Percentiles rank a stretch among this genome's conserved stretches.
Evolutionary conservation across 2,113 vertebrate species (phyloP).

Genomic region (Caretta caretta): DNA sequence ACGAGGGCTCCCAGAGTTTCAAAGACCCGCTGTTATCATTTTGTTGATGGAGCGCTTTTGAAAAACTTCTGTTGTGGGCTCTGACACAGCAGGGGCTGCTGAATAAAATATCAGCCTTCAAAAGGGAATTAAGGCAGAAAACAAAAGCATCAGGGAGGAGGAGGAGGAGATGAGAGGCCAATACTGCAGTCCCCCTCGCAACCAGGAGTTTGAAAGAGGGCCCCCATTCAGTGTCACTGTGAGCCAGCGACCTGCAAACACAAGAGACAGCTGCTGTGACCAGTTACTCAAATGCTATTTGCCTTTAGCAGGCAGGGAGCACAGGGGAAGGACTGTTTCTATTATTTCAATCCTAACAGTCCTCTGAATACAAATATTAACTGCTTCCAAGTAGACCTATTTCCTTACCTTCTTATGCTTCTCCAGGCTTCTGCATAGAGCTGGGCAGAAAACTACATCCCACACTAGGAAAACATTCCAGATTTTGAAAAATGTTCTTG

Average conservation of each 20-base stretch:
- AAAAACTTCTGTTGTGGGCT: slow-evolving; percentile 79
- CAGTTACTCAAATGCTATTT: background rate
- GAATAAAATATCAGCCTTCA: slow-evolving; percentile 86
- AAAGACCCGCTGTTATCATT: slow-evolving; percentile 85
- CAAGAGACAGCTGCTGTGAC: background rate
- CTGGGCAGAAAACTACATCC: background rate
- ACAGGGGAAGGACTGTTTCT: background rate
- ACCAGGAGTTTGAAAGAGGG: background rate
- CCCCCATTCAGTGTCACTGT: background rate
- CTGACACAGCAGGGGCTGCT: slow-evolving; percentile 78
- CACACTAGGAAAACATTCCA: background rate
- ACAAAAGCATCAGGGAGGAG: slow-evolving; percentile 69
- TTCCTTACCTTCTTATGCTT: background rate
- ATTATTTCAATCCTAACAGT: background rate
- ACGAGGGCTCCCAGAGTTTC: slow-evolving; percentile 77
- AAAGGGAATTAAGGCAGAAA: slow-evolving; percentile 79
- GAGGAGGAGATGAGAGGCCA: slow-evolving; percentile 44
- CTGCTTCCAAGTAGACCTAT: background rate
- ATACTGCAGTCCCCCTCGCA: background rate
- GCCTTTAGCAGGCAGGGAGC: background rate
- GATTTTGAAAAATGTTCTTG: background rate
- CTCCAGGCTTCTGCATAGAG: background rate
- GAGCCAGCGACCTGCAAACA: background rate
- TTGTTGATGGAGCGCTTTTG: slow-evolving; percentile 78
- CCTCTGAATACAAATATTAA: background rate